Evolutionary conservation across 2,113 vertebrate genomes (phyloP).

Genomic region (Tychaedon coryphoeus): DNA sequence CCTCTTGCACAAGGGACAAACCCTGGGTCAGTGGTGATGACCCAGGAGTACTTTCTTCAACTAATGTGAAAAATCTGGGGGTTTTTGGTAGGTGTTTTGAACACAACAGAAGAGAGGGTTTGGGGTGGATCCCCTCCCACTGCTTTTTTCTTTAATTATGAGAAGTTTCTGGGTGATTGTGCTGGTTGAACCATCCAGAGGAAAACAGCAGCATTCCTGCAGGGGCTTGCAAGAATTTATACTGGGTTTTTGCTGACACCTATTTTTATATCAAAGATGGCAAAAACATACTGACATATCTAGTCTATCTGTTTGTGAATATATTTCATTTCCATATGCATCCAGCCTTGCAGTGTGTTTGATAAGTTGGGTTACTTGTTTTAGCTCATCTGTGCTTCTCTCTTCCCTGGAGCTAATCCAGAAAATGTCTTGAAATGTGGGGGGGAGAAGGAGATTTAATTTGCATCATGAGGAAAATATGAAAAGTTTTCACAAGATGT

Average conservation of each 20-base stretch:
- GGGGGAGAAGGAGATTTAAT: background rate
- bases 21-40: background rate
- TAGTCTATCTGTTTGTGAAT: background rate
- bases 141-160: background rate
- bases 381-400: background rate
- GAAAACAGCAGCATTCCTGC: conserved; percentile 8
- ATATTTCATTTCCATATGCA: background rate
- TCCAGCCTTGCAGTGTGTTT: background rate
- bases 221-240: conserved; percentile 31
- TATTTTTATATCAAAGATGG: conserved; percentile 28
- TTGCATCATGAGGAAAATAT: background rate
- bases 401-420: background rate
- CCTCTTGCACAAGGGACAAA: background rate
- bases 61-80: background rate
- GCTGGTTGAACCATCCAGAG: background rate
- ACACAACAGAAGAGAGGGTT: background rate
- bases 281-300: conserved; percentile 3
- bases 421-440: background rate
- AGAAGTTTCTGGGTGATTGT: background rate
- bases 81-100: background rate
- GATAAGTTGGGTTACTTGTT: background rate
- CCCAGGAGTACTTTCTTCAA: background rate
- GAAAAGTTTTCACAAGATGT: background rate
- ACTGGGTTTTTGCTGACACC: background rate
- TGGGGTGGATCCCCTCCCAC: background rate